Base-by-base conservation (phyloP, 2,888 invertebrate species). In the Leptopilina syphax region DNA sequence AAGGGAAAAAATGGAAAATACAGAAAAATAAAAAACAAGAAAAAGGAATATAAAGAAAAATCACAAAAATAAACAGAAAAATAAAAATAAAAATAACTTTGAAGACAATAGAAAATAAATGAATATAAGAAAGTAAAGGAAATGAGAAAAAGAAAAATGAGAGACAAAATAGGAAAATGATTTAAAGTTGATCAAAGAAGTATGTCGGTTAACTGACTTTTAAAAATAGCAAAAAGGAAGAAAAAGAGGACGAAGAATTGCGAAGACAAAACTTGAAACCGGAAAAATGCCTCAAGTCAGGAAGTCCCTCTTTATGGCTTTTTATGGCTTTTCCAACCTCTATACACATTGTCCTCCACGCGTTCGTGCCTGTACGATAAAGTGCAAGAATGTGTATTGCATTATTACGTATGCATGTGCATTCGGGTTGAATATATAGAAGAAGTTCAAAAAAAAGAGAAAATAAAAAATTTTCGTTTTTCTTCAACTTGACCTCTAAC, bases 131-230 rank as follows among this genome's bases (percentile, higher is more conserved):
- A 18, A 54, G 12, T 3, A 54, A 7, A 54, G 1, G 12, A 12
- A 34, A 34, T 34, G 7, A 27, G 47, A 6, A 34, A 77, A 24
- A 27, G 66, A 81, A 68, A 50, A 78, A 34, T 34, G 34, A 41
- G 27, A 41, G 63, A 63, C 44, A 44, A 44, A 44, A 44, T 44
- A 44, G 44, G 8, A 44, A 44, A 44, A 44, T 44, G 7, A 63
- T 9, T 9, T 63, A 63, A 63, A 63, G 63, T 63, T 77, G 65
- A 77, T 82, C 77, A 57, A 57, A 9, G 2, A 70, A 54, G 77
- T 67, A 57, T 47, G n/a, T 66, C 50, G 65, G 18, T 10, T 63
- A 77, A 77, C 60, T 77, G 77, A 82, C 80, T 81, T 76, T 70
- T 83, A 78, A 73, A 34, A 24, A 54, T 50, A 54, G 6, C 18